phyloP scores from a whole-genome alignment of 2,888 invertebrate genomes.

The Oscheius sp. region DNA sequence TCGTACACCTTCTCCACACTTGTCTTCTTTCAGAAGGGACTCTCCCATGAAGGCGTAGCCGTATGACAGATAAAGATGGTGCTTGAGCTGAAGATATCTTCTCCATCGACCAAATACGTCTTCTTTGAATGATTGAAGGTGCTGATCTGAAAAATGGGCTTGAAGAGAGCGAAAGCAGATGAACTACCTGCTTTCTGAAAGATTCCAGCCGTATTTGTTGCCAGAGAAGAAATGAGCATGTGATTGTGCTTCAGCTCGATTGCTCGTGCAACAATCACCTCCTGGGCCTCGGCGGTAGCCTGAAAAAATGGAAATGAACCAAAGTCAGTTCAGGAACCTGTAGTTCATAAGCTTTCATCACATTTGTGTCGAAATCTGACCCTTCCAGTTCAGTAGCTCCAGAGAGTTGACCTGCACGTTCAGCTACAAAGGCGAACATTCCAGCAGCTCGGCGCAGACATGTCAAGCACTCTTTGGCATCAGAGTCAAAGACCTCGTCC shows the following conservation, averaged over 20 bases:
- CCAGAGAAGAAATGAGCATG: conserved; percentile 78
- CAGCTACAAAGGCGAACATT: conserved; percentile 76
- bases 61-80: conserved; percentile 79
- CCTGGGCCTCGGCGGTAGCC: conserved; percentile 80
- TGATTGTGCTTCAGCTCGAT: conserved; percentile 80
- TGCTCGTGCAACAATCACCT: conserved; percentile 80
- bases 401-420: conserved; percentile 52
- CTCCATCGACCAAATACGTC: conserved; percentile 53
- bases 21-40: conserved; percentile 78
- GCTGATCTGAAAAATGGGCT: conserved; percentile 37
- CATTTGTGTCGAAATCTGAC: conserved; percentile 78
- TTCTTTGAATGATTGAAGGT: conserved; percentile 43
- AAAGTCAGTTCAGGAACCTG: conserved; percentile 75
- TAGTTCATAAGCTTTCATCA: conserved; percentile 79
- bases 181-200: conserved; percentile 77
- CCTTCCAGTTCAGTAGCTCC: conserved; percentile 74
- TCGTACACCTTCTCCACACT: conserved; percentile 80
- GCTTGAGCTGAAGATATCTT: conserved; percentile 75
- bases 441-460: conserved; percentile 79
- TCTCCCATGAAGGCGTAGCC: conserved; percentile 80
- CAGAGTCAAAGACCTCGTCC: conserved; percentile 78
- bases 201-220: conserved; percentile 79
- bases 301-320: neutral
- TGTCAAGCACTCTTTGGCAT: conserved; percentile 80
- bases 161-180: neutral